Conservation (phyloP, 2,888 invertebrate species). For the Geophilus truncorum region DNA sequence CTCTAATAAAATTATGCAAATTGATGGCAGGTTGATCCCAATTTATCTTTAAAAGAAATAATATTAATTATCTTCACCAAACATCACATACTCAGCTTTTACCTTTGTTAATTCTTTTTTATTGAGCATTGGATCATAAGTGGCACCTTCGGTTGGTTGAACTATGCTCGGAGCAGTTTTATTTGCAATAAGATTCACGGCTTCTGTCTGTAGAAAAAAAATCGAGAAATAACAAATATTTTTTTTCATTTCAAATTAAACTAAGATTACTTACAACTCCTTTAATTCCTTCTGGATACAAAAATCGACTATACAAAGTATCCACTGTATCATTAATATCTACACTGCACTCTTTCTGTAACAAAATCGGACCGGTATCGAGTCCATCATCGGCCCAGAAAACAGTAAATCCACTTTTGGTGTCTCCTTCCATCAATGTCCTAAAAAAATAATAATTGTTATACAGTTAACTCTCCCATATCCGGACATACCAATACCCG, state of each 20-base stretch:
- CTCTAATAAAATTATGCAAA: constrained; percentile 91
- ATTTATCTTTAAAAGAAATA: constrained; percentile 56
- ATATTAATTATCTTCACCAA: background rate
- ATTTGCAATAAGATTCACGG: constrained; percentile 79
- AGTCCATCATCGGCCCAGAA: constrained; percentile 98
- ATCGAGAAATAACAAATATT: too few relatives aligned
- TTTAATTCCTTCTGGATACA: constrained; percentile 72
- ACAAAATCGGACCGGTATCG: constrained; percentile 88
- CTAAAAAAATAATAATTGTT: constrained; percentile 50
- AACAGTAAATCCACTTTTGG: constrained; percentile 78
- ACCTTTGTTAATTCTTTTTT: constrained; percentile 80
- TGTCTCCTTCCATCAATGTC: constrained; percentile 90
- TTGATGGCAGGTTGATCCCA: constrained; percentile 63
- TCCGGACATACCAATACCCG: too few relatives aligned
- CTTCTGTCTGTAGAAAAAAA: constrained; percentile 49
- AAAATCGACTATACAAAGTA: constrained; percentile 78
- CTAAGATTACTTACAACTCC: constrained; percentile 53
- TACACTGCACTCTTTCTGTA: constrained; percentile 75
- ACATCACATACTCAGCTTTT: too few relatives aligned
- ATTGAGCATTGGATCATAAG: constrained; percentile 85
- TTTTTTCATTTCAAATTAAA: too few relatives aligned
- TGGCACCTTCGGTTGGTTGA: constrained; percentile 81
- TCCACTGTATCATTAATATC: constrained; percentile 89
- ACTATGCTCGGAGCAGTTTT: constrained; percentile 72
- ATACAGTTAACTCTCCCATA: too few relatives aligned